Evolutionary conservation across 2,797 vertebrate genomes (phyloP).

Genomic region (Smutsia temminckii): DNA sequence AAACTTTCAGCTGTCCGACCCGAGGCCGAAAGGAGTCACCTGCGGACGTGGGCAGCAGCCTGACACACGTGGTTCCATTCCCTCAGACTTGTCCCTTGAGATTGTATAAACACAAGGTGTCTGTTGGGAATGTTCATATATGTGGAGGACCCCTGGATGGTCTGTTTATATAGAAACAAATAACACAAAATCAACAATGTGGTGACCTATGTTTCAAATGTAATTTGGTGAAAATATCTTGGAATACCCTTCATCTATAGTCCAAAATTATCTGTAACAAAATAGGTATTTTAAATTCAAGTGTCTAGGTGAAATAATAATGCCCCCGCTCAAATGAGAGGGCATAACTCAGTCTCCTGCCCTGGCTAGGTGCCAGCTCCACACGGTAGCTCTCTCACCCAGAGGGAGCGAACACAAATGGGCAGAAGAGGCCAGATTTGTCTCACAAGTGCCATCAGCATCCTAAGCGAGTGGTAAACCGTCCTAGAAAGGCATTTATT

Average conservation of each 20-base stretch:
- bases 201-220: background rate
- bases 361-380: background rate
- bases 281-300: background rate
- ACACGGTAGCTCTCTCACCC: background rate
- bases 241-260: background rate
- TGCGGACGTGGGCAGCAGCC: background rate
- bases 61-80: rapidly evolving
- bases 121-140: background rate
- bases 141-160: background rate
- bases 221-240: background rate
- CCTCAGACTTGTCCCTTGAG: background rate
- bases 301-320: background rate
- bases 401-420: background rate
- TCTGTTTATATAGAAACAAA: background rate
- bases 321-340: background rate
- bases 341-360: background rate
- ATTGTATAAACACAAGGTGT: background rate
- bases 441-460: background rate
- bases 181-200: background rate
- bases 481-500: background rate
- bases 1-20: background rate
- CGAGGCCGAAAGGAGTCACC: background rate
- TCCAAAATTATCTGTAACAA: background rate
- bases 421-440: background rate
- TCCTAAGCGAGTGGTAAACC: background rate